phyloP scores from a whole-genome alignment of 1,140 invertebrate species.

The Planococcus citri region DNA sequence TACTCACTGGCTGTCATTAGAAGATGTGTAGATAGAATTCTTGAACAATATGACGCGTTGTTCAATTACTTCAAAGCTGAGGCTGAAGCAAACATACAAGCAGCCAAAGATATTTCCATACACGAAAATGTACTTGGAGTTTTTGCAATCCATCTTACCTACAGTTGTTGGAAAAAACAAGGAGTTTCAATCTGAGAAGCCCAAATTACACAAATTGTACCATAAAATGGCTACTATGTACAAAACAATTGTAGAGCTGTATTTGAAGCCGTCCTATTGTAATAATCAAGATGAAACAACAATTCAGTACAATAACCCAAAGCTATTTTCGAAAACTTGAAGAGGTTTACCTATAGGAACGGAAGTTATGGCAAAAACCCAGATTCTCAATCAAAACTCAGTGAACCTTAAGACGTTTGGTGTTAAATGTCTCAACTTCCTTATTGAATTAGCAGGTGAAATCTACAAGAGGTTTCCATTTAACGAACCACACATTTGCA shows the following conservation, averaged over 20 bases:
- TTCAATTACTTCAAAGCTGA: background rate
- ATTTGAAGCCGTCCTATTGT: background rate
- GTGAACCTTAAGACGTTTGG: background rate
- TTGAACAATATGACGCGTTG: background rate
- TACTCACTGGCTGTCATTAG: constrained; percentile 9
- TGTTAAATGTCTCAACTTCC: background rate
- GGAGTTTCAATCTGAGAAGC: background rate
- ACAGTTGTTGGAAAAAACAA: background rate
- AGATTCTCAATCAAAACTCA: background rate
- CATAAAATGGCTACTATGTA: background rate
- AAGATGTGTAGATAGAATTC: constrained; percentile 12
- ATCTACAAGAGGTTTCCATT: background rate
- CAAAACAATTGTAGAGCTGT: background rate
- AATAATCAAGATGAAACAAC: background rate
- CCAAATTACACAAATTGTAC: background rate
- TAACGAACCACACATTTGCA: background rate
- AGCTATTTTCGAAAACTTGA: background rate
- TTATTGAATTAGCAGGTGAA: background rate
- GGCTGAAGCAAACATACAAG: background rate
- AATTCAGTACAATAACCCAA: background rate
- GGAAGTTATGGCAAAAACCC: background rate
- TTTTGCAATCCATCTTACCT: background rate
- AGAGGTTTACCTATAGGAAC: background rate
- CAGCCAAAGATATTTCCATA: background rate
- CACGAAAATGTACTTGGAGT: background rate